phyloP scores from a whole-genome alignment of 35 echinoderm and acorn worm genomes.

The Ptychodera flava region DNA sequence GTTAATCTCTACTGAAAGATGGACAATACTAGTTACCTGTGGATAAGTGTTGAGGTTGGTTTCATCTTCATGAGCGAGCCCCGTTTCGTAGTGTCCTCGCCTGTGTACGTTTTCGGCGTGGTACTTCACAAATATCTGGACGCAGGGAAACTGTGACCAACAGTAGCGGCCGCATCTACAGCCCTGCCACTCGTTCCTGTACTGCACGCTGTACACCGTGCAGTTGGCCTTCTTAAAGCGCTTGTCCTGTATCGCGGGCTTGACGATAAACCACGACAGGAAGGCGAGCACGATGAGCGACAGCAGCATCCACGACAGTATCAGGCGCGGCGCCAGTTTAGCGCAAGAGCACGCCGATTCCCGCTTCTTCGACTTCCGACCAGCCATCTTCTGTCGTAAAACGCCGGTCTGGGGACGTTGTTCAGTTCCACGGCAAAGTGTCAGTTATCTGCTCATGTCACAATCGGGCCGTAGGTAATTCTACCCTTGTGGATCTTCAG shows the following conservation, averaged over 20 bases:
- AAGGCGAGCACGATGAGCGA: background rate
- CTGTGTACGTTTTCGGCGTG: background rate
- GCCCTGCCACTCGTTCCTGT: background rate
- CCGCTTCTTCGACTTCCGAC: background rate
- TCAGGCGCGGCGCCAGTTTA: background rate
- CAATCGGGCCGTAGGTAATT: too few relatives aligned
- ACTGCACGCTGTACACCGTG: background rate
- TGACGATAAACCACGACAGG: background rate
- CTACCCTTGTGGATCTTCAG: too few relatives aligned
- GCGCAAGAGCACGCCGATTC: background rate
- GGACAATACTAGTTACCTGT: too few relatives aligned
- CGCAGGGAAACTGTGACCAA: background rate
- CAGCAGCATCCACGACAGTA: background rate
- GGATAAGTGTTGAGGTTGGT: background rate
- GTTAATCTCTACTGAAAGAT: too few relatives aligned
- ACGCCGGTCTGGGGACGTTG: too few relatives aligned
- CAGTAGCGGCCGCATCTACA: background rate
- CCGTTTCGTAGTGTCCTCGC: background rate
- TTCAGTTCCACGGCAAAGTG: too few relatives aligned
- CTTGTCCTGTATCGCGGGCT: background rate
- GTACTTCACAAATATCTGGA: background rate
- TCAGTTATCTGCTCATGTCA: too few relatives aligned
- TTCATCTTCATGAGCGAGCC: background rate
- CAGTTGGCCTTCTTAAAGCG: background rate
- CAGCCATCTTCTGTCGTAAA: too few relatives aligned